A percentile compares a stretch with the other conserved stretches of the same genome.
Conservation (phyloP, 2,888 invertebrate species). For the Nemotelus pantherinus region DNA sequence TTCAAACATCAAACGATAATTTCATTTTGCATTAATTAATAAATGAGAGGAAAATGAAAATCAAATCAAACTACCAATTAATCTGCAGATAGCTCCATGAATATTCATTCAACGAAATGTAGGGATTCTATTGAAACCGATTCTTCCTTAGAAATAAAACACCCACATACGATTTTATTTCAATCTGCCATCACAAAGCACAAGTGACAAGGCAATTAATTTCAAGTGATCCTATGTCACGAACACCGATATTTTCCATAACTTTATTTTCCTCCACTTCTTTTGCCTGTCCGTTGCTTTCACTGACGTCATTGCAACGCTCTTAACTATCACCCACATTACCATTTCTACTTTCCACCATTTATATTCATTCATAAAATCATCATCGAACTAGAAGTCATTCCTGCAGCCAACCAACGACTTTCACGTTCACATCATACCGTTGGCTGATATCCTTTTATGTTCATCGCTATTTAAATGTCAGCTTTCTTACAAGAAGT, state of each 20-base stretch:
- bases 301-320: slow-evolving; percentile 39
- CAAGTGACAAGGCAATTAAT: slow-evolving; percentile 55
- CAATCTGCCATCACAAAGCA: slow-evolving; percentile 41
- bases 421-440: too few species aligned
- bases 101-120: too few species aligned
- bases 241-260: slow-evolving; percentile 51
- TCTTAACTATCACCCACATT: background rate
- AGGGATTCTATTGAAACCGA: too few species aligned
- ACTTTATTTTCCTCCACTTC: slow-evolving; percentile 46
- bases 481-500: slow-evolving; percentile 28
- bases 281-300: slow-evolving; percentile 46
- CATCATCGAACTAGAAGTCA: background rate
- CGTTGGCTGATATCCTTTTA: slow-evolving; percentile 21
- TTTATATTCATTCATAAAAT: too few species aligned
- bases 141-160: too few species aligned
- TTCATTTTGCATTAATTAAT: too few species aligned
- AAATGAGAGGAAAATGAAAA: too few species aligned
- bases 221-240: slow-evolving; percentile 55
- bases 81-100: too few species aligned
- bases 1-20: too few species aligned
- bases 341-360: background rate
- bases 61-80: too few species aligned
- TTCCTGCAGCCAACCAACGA: background rate
- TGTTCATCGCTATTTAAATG: slow-evolving; percentile 25
- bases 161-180: background rate